Percentiles rank a stretch among this genome's conserved stretches.
phyloP scores from a whole-genome alignment of 2,113 vertebrate species.

The Cryptotis parvus region DNA sequence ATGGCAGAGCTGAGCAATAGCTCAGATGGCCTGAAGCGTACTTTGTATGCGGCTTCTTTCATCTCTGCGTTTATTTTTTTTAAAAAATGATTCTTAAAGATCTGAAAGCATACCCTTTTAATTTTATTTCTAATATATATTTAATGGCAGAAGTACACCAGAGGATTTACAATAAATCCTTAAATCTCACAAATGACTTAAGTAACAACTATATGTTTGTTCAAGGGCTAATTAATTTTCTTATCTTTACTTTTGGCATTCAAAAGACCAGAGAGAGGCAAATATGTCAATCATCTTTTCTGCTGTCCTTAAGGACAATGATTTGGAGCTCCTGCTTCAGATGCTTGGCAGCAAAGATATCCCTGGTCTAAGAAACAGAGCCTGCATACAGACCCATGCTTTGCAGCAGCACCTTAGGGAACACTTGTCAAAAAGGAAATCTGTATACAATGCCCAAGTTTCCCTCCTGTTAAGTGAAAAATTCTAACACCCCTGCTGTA shows the following conservation, averaged over 20 bases:
- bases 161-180: constrained; percentile 1
- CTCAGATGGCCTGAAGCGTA: background rate
- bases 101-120: background rate
- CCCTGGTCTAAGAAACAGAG: background rate
- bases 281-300: background rate
- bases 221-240: constrained; percentile 24
- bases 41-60: background rate
- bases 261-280: constrained; percentile 17
- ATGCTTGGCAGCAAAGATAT: background rate
- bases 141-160: background rate
- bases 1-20: background rate
- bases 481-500: constrained; percentile 2
- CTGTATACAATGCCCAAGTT: background rate
- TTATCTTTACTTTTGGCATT: constrained; percentile 1
- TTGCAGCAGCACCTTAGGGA: background rate
- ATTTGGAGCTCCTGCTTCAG: constrained; percentile 5
- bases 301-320: constrained; percentile 10
- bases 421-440: constrained; percentile 6
- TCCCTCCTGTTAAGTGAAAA: background rate
- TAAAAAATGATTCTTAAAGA: background rate
- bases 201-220: background rate
- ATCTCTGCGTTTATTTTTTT: background rate
- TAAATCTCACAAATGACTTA: background rate
- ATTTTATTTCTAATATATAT: background rate
- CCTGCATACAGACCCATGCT: background rate